Base-by-base conservation (phyloP, 2,797 vertebrate species). In the Dendrocincla tyrannina region DNA sequence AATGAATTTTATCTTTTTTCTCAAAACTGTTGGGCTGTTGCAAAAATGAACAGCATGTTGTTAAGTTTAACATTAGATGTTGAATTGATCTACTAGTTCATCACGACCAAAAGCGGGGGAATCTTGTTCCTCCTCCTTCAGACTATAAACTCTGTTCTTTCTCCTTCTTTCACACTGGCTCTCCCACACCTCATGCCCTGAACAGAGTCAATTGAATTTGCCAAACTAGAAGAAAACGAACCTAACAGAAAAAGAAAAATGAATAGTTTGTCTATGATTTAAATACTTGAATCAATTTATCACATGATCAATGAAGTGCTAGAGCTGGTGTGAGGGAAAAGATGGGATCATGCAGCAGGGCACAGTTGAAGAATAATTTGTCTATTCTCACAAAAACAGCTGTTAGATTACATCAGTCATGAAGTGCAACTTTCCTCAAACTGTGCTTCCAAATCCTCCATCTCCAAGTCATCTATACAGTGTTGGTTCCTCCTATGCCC, bases 21-120 rank as follows among this genome's bases (percentile, higher is more conserved):
- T 66, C 6, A 53, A 96, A 91, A 13, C 17, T 17, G 17, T n/a
- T 60, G 19, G 13, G 19, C 17, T 73, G 22, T 14, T 75, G 41
- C 10, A 20, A 35, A 68, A 70, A 85, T 24, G 15, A 69, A 8
- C 13, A 80, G 5, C 24, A 22, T 24, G 15, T 15, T 15, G 35
- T 84, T 35, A 64, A 68, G 33, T 44, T 59, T 69, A 20, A 39
- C 1, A 2, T 55, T 27, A 55, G 12, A 13, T 41, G 44, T 74
- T 23, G 33, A 76, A 41, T 0, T 47, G 27, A 58, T 27, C n/a
- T 27, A 22, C 0, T 2, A 47, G 35, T 23, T 67, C 11, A 1
- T 18, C 46, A 8, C 15, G 47, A 42, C 87, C 85, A 33, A 46
- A 83, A 92, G 81, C n/a, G 17, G 67, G 63, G 77, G 10, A 37